Evolutionary conservation across 2,797 vertebrate genomes (phyloP), one percentile per base, ranked within the genome.

Genomic region (Enteromius fasciolatus): DNA sequence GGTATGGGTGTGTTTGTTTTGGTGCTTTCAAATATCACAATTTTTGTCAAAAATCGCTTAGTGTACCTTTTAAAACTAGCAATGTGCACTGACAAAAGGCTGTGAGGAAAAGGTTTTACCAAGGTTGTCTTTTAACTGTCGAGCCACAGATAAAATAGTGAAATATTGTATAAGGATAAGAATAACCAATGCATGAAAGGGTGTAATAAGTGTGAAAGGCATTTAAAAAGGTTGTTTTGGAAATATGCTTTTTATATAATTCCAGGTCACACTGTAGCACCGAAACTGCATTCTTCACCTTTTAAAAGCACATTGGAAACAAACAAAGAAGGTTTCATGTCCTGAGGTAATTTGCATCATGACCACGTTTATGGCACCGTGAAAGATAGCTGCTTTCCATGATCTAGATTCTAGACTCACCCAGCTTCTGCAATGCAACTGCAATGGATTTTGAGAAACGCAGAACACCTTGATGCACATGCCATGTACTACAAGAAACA

Each of bases 331-430:
- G 12, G 48, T 57, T 80, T 80, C 25, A 48, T 31, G 17, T n/a
- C 50, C 50, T 18, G 2, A n/a, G 66, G 36, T 5, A 17, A 69
- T 66, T 64, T 33, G 59, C 69, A 46, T 46, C 48, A 31, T 61
- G 33, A 69, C 64, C 64, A 23, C 7, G 7, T 25, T 36, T 3
- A 54, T 39, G 5, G 31, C 63, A 39, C 14, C 3, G 20, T 23
- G 20, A 61, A 64, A 63, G 61, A 68, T n/a, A 78, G 28, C 14
- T 48, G 59, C 41, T 76, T 76, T 76, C 74, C n/a, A 31, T 48
- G 25, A 18, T 28, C 7, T 77, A 9, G 57, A 52, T 46, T 68
- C 41, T 77, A 17, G 57, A 52, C 63, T 68, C 41, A 4, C 12
- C 23, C 20, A n/a, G 57, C 41, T 63, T 18, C 57, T 25, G 54